Conservation (phyloP, 2,888 invertebrate species). For the Sarcophaga caerulescens region DNA sequence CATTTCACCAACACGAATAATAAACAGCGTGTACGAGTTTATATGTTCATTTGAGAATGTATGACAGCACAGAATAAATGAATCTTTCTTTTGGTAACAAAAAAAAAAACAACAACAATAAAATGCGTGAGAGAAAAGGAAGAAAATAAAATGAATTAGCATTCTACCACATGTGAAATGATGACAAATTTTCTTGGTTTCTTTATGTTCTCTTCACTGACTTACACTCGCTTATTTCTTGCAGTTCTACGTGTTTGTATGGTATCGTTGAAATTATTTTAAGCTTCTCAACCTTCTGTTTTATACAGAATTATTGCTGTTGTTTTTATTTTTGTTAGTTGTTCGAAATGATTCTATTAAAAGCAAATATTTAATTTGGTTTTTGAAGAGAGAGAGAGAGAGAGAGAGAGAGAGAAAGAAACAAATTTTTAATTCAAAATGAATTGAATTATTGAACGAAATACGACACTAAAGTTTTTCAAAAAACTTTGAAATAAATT, state of each 20-base stretch:
- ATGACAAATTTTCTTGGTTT: constrained; percentile 51
- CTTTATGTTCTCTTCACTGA: not conserved
- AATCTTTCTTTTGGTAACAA: constrained; percentile 17
- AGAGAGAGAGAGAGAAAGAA: no score
- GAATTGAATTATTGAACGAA: no score
- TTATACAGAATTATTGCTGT: not conserved
- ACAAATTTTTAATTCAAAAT: no score
- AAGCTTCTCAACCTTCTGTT: not conserved
- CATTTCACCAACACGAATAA: not conserved
- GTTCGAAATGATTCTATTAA: no score
- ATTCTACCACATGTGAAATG: constrained; percentile 53
- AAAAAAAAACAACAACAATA: no score
- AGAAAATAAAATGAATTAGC: constrained; percentile 42
- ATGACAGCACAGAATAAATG: constrained; percentile 5
- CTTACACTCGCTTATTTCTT: not conserved
- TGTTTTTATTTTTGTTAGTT: not conserved
- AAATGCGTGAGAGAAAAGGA: not conserved
- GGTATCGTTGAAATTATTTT: not conserved
- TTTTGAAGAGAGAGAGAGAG: no score
- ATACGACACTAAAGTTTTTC: no score
- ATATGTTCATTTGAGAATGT: not conserved
- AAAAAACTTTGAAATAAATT: no score
- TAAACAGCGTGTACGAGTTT: not conserved
- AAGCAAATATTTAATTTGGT: no score
- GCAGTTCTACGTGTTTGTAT: no score